Conservation (phyloP, 1,140 invertebrate species). For the Drosophila jambulina region DNA sequence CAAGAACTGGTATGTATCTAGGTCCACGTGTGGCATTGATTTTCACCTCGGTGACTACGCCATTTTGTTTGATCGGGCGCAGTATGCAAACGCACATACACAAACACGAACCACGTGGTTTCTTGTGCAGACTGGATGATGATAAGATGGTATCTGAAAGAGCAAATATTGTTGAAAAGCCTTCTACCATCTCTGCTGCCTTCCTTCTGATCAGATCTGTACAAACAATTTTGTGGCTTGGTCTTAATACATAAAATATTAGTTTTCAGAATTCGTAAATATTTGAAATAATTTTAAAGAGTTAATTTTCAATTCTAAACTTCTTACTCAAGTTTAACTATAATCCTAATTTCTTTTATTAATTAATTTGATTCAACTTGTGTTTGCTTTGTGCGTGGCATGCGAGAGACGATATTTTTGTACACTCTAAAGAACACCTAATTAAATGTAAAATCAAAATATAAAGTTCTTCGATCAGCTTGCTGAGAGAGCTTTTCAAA, state of each 20-base stretch:
- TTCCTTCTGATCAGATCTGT: constrained; percentile 82
- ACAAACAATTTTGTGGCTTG: constrained; percentile 7
- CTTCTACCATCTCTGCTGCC: constrained; percentile 84
- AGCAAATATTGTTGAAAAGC: constrained; percentile 69
- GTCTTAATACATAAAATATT: neutral
- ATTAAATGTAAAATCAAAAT: constrained; percentile 62
- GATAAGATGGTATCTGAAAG: constrained; percentile 84
- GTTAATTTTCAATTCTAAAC: neutral
- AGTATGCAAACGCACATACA: neutral
- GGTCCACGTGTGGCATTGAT: constrained; percentile 27
- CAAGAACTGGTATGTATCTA: constrained; percentile 97
- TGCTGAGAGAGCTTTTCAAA: constrained; percentile 87
- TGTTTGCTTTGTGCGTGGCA: constrained; percentile 11
- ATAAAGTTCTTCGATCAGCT: constrained; percentile 88
- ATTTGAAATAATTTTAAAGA: neutral
- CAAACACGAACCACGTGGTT: constrained; percentile 45
- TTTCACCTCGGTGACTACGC: constrained; percentile 3
- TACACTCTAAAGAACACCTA: neutral
- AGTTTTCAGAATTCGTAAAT: neutral
- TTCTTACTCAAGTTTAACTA: neutral
- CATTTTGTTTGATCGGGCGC: constrained; percentile 58
- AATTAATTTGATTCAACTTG: no score
- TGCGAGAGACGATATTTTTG: neutral
- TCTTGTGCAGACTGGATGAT: constrained; percentile 63
- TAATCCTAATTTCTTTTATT: neutral